A percentile compares a stretch with the other conserved stretches of the same genome.
Conservation (phyloP, 2,888 invertebrate genomes). For the Lithosia quadra region DNA sequence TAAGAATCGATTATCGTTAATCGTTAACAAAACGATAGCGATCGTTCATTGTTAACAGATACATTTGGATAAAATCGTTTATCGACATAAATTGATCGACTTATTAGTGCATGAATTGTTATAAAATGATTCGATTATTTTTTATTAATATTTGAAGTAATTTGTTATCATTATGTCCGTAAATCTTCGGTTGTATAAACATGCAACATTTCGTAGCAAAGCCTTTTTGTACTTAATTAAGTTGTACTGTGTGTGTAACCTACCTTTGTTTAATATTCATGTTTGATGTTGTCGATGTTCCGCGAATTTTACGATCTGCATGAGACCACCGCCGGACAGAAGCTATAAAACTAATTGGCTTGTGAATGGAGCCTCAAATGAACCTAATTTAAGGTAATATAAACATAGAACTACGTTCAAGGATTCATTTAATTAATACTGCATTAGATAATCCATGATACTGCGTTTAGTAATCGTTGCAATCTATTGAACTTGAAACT, state of each 20-base stretch:
- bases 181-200: neutral
- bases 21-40: slow-evolving; percentile 37
- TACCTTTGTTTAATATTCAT: slow-evolving; percentile 51
- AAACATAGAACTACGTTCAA: slow-evolving; percentile 38
- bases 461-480: neutral
- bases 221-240: slow-evolving; percentile 53
- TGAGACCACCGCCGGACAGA: slow-evolving; percentile 39
- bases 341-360: slow-evolving; percentile 69
- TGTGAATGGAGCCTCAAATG: slow-evolving; percentile 46
- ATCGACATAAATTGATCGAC: slow-evolving; percentile 46
- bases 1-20: slow-evolving; percentile 41
- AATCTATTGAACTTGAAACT: neutral
- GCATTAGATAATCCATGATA: neutral
- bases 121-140: slow-evolving; percentile 29
- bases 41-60: slow-evolving; percentile 46
- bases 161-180: slow-evolving; percentile 36
- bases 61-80: slow-evolving; percentile 43
- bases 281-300: slow-evolving; percentile 54
- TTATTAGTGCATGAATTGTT: slow-evolving; percentile 45
- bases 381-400: slow-evolving; percentile 37
- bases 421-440: slow-evolving; percentile 21
- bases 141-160: slow-evolving; percentile 37
- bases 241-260: slow-evolving; percentile 59
- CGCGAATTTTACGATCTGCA: slow-evolving; percentile 50
- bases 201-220: neutral